Evolutionary conservation across 2,888 invertebrate species (phyloP).

Genomic region (Acrobasis consociella): DNA sequence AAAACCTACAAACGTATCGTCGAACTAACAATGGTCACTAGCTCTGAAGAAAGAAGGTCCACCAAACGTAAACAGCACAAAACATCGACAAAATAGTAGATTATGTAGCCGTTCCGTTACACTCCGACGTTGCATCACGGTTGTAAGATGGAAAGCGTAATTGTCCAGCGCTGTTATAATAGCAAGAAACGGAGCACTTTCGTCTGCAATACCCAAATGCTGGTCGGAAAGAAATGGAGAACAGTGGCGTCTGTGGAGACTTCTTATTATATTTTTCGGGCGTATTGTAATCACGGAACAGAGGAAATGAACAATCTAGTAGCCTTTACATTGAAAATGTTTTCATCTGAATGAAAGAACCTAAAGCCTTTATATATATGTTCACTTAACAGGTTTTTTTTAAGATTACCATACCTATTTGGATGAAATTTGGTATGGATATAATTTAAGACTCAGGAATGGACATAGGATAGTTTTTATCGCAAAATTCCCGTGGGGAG

Average conservation of each 20-base stretch:
- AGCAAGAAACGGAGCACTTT: slow-evolving; percentile 68
- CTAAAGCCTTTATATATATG: too few relatives aligned
- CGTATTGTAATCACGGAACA: too few relatives aligned
- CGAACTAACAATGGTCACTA: neutral
- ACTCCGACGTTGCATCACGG: slow-evolving; percentile 63
- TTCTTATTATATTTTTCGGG: slow-evolving; percentile 5
- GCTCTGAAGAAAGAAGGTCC: neutral
- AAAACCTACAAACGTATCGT: neutral
- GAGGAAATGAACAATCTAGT: too few relatives aligned
- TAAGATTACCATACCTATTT: too few relatives aligned
- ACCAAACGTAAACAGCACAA: slow-evolving; percentile 8
- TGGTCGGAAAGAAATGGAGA: slow-evolving; percentile 34
- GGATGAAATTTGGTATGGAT: too few relatives aligned
- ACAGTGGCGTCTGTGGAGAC: slow-evolving; percentile 35
- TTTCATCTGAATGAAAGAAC: too few relatives aligned
- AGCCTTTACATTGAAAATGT: too few relatives aligned
- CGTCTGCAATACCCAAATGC: slow-evolving; percentile 50
- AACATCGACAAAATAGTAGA: slow-evolving; percentile 26
- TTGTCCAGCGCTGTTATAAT: slow-evolving; percentile 57
- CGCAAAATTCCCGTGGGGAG: too few relatives aligned
- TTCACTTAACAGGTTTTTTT: too few relatives aligned
- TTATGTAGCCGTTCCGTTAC: slow-evolving; percentile 35
- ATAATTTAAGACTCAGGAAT: too few relatives aligned
- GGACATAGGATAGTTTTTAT: too few relatives aligned
- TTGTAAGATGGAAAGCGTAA: slow-evolving; percentile 66